Evolutionary conservation across 2,797 vertebrate species (phyloP).

Genomic region (Ptychadena robeensis): DNA sequence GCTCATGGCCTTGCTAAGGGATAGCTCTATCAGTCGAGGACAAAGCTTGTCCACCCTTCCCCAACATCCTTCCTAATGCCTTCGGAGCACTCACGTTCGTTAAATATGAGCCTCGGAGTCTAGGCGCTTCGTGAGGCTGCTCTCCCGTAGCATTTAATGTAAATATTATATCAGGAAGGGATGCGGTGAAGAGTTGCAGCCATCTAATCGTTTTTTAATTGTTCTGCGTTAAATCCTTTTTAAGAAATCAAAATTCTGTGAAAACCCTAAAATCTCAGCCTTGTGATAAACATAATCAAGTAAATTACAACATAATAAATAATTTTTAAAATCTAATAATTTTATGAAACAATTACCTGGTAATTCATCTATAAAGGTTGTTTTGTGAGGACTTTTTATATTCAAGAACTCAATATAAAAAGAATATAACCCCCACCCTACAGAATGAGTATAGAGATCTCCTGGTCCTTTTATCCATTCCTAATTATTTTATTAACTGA

Average conservation of each 20-base stretch:
- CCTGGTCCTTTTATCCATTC: too few relatives aligned
- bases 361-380: too few relatives aligned
- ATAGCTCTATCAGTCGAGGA: background rate
- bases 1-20: constrained; percentile 31
- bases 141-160: background rate
- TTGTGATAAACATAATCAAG: too few relatives aligned
- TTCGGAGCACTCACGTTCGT: constrained; percentile 21
- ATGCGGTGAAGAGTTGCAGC: background rate
- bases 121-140: constrained; percentile 4
- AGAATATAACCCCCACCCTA: too few relatives aligned
- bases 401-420: too few relatives aligned
- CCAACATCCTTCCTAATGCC: background rate
- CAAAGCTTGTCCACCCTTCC: constrained; percentile 18
- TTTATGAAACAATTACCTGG: too few relatives aligned
- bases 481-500: too few relatives aligned
- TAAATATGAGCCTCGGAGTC: constrained; percentile 16
- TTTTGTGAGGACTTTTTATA: too few relatives aligned
- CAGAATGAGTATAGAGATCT: too few relatives aligned
- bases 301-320: too few relatives aligned
- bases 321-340: too few relatives aligned
- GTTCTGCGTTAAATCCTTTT: background rate
- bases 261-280: background rate
- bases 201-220: constrained; percentile 24
- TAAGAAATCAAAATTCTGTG: background rate
- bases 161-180: constrained; percentile 19